Percentiles rank a stretch among this genome's conserved stretches.
Evolutionary conservation across 2,888 invertebrate species (phyloP).

Genomic region (Lasioglossum zephyrum): DNA sequence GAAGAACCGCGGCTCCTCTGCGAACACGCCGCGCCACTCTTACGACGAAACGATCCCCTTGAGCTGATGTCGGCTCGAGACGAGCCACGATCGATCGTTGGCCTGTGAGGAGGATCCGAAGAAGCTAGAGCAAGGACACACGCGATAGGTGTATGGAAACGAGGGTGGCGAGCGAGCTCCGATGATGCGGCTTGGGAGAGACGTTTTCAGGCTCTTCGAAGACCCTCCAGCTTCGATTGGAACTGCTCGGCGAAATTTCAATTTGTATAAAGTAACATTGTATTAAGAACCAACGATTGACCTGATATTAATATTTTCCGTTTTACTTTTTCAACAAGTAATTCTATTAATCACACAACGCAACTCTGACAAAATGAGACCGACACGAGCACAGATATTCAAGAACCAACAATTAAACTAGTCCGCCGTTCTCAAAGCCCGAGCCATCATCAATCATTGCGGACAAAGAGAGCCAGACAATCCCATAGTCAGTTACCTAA

Average conservation of each 20-base stretch:
- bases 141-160: conserved; percentile 1
- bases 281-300: too few species aligned
- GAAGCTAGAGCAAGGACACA: not conserved
- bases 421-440: not conserved
- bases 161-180: not conserved
- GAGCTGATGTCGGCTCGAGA: not conserved
- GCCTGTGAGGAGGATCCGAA: not conserved
- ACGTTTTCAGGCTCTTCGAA: not conserved
- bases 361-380: too few species aligned
- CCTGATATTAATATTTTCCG: too few species aligned
- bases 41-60: conserved; percentile 31
- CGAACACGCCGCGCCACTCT: conserved; percentile 25
- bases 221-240: not conserved
- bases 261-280: too few species aligned
- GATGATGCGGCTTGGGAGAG: not conserved
- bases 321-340: too few species aligned
- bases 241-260: not conserved
- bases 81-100: not conserved
- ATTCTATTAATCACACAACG: too few species aligned
- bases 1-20: conserved; percentile 38
- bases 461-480: not conserved
- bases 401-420: not conserved
- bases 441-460: not conserved
- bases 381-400: too few species aligned
- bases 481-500: not conserved